These are phyloP conservation scores for Cynodonichthys magdalenae DNA, from an alignment of 2,797 vertebrate genomes.

Conservation along the genomic window DNA sequence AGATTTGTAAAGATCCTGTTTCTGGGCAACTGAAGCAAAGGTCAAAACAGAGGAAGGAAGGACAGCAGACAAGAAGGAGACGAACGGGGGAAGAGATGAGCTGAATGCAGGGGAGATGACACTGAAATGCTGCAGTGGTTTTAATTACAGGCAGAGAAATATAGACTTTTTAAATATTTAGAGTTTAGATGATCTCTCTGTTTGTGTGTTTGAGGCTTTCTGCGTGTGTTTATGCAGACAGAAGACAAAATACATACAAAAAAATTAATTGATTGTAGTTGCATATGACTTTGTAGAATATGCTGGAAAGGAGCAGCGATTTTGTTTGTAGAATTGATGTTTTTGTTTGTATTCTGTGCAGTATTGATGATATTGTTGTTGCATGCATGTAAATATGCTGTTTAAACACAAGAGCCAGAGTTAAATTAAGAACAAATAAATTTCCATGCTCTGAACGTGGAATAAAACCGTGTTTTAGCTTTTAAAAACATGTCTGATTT, in stretches of 20 bases:
- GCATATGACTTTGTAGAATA: not conserved
- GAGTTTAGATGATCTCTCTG: constrained; percentile 63
- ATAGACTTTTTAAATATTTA: constrained; percentile 82
- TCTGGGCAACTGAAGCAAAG: constrained; percentile 69
- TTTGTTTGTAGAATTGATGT: too few relatives aligned
- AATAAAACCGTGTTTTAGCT: not conserved
- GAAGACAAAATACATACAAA: constrained; percentile 2
- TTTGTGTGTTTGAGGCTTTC: constrained; percentile 16
- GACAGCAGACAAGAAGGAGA: constrained; percentile 33
- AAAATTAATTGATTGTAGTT: not conserved
- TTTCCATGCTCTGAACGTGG: too few relatives aligned
- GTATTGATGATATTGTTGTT: too few relatives aligned
- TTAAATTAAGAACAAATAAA: too few relatives aligned
- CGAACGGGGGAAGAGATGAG: constrained; percentile 26
- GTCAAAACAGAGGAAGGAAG: constrained; percentile 61
- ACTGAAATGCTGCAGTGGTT: constrained; percentile 69
- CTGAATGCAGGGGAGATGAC: constrained; percentile 55
- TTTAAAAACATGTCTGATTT: not conserved
- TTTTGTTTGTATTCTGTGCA: too few relatives aligned
- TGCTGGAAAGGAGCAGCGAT: constrained; percentile 1
- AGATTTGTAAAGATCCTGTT: constrained; percentile 66
- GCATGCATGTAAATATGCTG: too few relatives aligned
- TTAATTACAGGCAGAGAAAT: constrained; percentile 78
- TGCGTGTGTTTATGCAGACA: constrained; percentile 10
- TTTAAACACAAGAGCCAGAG: too few relatives aligned